These are phyloP conservation scores for Tenodera sinensis DNA, from an alignment of 2,888 invertebrate species.

Conservation along the genomic window DNA sequence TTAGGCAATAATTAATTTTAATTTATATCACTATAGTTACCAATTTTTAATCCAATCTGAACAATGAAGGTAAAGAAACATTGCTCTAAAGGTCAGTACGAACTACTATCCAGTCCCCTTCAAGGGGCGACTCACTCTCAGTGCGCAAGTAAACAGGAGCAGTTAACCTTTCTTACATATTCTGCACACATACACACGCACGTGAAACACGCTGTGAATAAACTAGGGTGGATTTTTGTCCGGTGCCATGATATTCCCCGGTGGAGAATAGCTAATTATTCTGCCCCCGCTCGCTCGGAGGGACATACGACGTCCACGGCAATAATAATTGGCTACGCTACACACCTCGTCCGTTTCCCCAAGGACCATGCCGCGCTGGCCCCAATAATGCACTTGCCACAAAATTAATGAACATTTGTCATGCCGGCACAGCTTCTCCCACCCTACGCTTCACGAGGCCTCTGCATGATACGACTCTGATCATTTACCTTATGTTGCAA, in stretches of 20 bases:
- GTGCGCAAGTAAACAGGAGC: neutral
- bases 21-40: too few species aligned
- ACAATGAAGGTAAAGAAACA: too few species aligned
- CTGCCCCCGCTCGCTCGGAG: neutral
- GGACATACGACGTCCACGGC: neutral
- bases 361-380: neutral
- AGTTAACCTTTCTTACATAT: neutral
- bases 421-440: neutral
- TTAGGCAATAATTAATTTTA: too few species aligned
- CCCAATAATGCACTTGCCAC: conserved; percentile 18
- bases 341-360: conserved; percentile 2
- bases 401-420: conserved; percentile 18
- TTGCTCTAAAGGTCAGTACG: too few species aligned
- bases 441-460: neutral
- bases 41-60: too few species aligned
- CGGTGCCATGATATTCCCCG: neutral
- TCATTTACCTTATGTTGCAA: neutral
- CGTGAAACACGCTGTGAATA: neutral
- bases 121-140: neutral
- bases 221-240: neutral
- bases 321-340: conserved; percentile 12
- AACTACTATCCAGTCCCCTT: too few species aligned
- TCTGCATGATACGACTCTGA: neutral
- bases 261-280: neutral
- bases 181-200: neutral